Base-by-base conservation (phyloP, 2,888 invertebrate species). In the Ophion ellenae region DNA sequence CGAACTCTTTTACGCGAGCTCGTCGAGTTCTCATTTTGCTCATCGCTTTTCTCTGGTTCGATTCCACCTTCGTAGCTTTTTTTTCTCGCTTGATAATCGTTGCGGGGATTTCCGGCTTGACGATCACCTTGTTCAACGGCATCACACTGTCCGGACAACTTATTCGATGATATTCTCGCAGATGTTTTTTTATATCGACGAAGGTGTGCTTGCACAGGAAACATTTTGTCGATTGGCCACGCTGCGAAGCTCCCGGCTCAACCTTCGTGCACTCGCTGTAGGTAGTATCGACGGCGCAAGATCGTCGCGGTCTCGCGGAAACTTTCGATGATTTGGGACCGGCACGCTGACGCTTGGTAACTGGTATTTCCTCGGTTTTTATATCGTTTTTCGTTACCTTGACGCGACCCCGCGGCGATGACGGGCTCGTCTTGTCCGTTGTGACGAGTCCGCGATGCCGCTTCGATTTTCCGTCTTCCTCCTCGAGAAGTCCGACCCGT, bases 101-200 rank as follows among this genome's bases (percentile, higher is more conserved):
- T 36, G 66, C 64, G 32, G 4, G 2, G n/a, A 6, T n/a, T 61
- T 45, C 28, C 7, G 28, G 24, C 9, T 61, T 45, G 14, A 36
- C 78, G 57, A n/a, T 45, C 40, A 32, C 76, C 14, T 69, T 40
- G 5, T 47, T 28, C 67, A 88, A 47, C 63, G 88, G 85, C 11
- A 78, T 66, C 70, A 84, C 86, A 17, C 81, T 78, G 2, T 90
- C 90, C 0, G 92, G 86, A 69, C 88, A 89, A 17, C 87, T 84
- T 74, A 94, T 91, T 86, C 93, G 93, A 83, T 94, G 94, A 81
- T 93, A 94, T 28, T 89, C 90, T 17, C 86, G 87, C 57, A 93
- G 89, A 80, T 94, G 94, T 32, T 87, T 88, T 10, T 80, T 86
- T 9, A 94, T 89, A 81, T 92, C 89, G 47, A 86, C 90, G 47